A percentile compares a stretch with the other conserved stretches of the same genome.
phyloP scores from a whole-genome alignment of 2,888 invertebrate species.

The Meiosimyza decipiens region DNA sequence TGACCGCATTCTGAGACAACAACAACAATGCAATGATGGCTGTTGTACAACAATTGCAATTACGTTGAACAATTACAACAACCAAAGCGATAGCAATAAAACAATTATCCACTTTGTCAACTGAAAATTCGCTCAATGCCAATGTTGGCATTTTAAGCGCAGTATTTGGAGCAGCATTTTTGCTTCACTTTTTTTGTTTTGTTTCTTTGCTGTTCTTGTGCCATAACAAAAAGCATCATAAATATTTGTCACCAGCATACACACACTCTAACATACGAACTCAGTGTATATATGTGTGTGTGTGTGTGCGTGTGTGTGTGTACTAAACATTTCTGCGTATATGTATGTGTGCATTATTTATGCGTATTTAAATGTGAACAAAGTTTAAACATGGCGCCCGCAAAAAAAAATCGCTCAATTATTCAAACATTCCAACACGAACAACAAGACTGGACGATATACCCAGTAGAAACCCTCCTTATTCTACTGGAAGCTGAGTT shows the following conservation, averaged over 20 bases:
- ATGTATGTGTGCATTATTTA: constrained; percentile 15
- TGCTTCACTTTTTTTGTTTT: not conserved
- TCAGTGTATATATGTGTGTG: not conserved
- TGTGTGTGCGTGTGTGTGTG: not conserved
- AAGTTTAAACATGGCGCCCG: constrained; percentile 13
- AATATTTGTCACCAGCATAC: constrained; percentile 15
- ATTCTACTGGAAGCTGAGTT: no score
- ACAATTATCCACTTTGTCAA: constrained; percentile 23
- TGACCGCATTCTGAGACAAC: constrained; percentile 11
- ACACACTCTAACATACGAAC: not conserved
- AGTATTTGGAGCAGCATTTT: constrained; percentile 5
- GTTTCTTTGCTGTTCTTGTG: not conserved
- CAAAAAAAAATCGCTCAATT: constrained; percentile 16
- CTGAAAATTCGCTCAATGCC: constrained; percentile 20
- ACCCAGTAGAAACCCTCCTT: no score
- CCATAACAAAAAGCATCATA: constrained; percentile 9
- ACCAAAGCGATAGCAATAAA: constrained; percentile 7
- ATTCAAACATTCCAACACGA: constrained; percentile 5
- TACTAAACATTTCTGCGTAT: not conserved
- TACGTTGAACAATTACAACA: not conserved
- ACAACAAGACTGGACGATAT: not conserved
- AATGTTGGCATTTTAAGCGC: constrained; percentile 20
- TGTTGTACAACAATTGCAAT: not conserved
- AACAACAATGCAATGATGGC: no score
- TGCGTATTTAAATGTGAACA: constrained; percentile 22